Evolutionary conservation across 2,888 invertebrate genomes (phyloP), one percentile per base, ranked within the genome.

Genomic region (Yponomeuta malinellus): DNA sequence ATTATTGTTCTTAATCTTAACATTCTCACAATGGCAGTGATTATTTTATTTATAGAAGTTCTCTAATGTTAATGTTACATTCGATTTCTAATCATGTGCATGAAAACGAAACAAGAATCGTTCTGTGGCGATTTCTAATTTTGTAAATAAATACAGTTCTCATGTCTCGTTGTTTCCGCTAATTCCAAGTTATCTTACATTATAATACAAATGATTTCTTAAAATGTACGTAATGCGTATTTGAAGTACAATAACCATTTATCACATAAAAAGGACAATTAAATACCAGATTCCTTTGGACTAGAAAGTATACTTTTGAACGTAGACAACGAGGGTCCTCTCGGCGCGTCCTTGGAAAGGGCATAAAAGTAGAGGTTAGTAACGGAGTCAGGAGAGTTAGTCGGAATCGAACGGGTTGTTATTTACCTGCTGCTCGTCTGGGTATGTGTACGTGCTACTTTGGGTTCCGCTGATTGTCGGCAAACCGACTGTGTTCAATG

Each of bases 71-170:
- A 48, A 10, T 23, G 1, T 48, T 48, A 68, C 48, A 48, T 68
- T 12, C 31, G 68, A 23, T 68, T 78, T 78, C 76, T 76, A 86
- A 88, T 86, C 84, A 87, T 83, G 87, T 87, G 85, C 83, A 83
- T 83, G 83, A 83, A 81, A 77, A 79, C 78, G 78, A 78, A 76
- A 78, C 76, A 78, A 78, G 31, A n/a, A 67, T 12, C 23, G 37
- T 48, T 29, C 29, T 64, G 64, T 70, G 10, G 12, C 81, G 77
- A 81, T 87, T 87, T 88, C 84, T 89, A 90, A 88, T 90, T 89
- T 90, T 91, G 89, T 90, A 90, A 90, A 90, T 91, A 91, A 90
- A 89, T 78, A 33, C 33, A 77, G 81, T 83, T 59, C 52, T 15
- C 12, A 59, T 59, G 43, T 12, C 52, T 15, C 52, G 52, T 59